Percentiles rank a stretch among this genome's conserved stretches.
These are phyloP conservation scores for Caranx ignobilis DNA, from an alignment of 2,113 vertebrate species.

Conservation along the genomic window DNA sequence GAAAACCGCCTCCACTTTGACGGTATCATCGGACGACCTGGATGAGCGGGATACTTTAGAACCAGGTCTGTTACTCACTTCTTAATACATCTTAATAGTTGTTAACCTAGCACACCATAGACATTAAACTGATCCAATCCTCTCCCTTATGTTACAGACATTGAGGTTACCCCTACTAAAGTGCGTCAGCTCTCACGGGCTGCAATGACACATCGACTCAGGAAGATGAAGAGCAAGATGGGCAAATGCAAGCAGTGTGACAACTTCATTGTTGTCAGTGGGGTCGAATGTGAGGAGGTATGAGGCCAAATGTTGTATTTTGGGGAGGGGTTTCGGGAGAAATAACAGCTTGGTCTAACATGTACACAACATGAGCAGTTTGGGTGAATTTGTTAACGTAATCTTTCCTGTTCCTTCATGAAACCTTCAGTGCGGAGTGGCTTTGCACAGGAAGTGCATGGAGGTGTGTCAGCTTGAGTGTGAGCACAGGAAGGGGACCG, in stretches of 20 bases:
- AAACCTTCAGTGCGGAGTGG: slow-evolving; percentile 86
- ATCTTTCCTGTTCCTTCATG: slow-evolving; percentile 7
- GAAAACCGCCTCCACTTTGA: slow-evolving; percentile 85
- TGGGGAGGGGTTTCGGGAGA: background rate
- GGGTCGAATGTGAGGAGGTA: slow-evolving; percentile 95
- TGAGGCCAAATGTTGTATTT: slow-evolving; percentile 1
- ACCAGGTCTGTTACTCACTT: slow-evolving; percentile 75
- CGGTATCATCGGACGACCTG: slow-evolving; percentile 90
- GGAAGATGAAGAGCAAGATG: slow-evolving; percentile 89
- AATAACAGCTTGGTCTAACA: background rate
- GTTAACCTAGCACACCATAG: background rate
- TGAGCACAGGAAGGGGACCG: slow-evolving; percentile 83
- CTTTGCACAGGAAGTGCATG: slow-evolving; percentile 94
- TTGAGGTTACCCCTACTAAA: slow-evolving; percentile 77
- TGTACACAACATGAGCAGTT: background rate
- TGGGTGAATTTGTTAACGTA: background rate
- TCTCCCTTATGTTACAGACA: slow-evolving; percentile 73
- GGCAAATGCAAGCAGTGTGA: slow-evolving; percentile 94
- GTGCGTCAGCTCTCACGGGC: slow-evolving; percentile 84
- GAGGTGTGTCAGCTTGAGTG: slow-evolving; percentile 90
- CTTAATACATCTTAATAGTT: background rate
- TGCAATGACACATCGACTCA: slow-evolving; percentile 88
- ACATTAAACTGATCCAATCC: background rate
- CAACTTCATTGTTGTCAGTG: slow-evolving; percentile 90
- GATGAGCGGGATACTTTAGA: slow-evolving; percentile 88